Evolutionary conservation across 2,888 invertebrate species (phyloP), one percentile per base, ranked within the genome.

Genomic region (Andrena bicolor): DNA sequence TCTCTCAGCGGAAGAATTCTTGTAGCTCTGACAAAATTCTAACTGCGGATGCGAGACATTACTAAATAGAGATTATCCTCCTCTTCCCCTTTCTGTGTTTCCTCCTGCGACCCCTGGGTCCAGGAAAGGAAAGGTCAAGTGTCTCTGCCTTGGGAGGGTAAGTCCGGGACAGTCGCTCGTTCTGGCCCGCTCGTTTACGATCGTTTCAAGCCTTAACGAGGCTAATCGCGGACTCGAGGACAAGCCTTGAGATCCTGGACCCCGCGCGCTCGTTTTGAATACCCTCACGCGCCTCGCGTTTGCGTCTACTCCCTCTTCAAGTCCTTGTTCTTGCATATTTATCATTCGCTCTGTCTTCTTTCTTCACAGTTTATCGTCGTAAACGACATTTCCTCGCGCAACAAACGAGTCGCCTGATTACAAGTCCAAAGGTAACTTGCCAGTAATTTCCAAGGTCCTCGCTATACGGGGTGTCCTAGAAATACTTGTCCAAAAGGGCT

Each of bases 181-280:
- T 13, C 48, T 76, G 71, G 49, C 48, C 56, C 75, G 73, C 70
- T 78, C 83, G 82, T 84, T 87, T 84, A 84, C 87, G 79, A 87
- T 87, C 83, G 74, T 78, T 83, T 58, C 77, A 73, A 81, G 77
- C 77, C 70, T 84, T 83, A 85, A 88, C 87, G 84, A 88, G 87
- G 84, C 84, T 87, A 83, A 80, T 83, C 83, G 75, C 65, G 77
- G n/a, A 65, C 30, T 63, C 32, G 30, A 69, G 56, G 65, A 76
- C 71, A 71, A 73, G 70, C 74, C 66, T 73, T 58, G 61, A 66
- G 41, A 65, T 72, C 72, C 63, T 48, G 35, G 74, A 69, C 58
- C 56, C 56, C n/a, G 63, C 32, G 35, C 28, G 41, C 30, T n/a
- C 71, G 16, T 49, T 80, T 66, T 48, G n/a, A 82, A 74, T 53